Evolutionary conservation across 2,113 vertebrate species (phyloP), one percentile per base, ranked within the genome.

Genomic region (Excalfactoria chinensis): DNA sequence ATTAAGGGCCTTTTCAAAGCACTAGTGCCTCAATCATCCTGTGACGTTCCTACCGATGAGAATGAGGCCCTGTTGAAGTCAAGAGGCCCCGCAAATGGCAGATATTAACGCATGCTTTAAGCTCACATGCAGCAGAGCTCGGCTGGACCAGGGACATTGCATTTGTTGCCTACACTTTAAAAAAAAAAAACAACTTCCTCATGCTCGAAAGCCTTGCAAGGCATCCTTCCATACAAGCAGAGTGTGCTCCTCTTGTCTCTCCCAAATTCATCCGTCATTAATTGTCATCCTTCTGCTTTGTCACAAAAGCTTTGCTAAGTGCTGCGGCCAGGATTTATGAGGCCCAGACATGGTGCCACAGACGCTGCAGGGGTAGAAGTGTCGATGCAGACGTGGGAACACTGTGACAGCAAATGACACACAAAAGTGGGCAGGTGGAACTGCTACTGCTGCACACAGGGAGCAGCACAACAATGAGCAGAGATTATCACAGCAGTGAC

Each of bases 1-100:
- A 93, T 93, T 95, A 88, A 94, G 68, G 79, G 78, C 78, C 41
- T 89, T 95, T 95, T 94, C 89, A 91, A 81, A 88, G 69, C 6
- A 16, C 77, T 93, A 91, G 88, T 76, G 60, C 78, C 82, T 90
- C 89, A 91, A 71, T 89, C 87, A 89, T 23, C 34, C 68, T 20
- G 66, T 77, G 92, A 80, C 56, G 13, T 48, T 76, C 56, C 60
- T 32, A 76, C 64, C 76, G 77, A 91, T 2, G 22, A 89, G 87
- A 89, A 87, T 74, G 63, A 87, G 89, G 71, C 68, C 77, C 78
- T 0, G 0, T 22, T 1, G 0, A 93, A 86, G 63, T 34, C 46
- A 7, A 46, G 86, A 92, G 81, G 46, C 46, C 89, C 78, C 77
- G 86, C 49, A 87, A 94, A 96, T 77, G 74, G 75, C 66, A 89